Evolutionary conservation across 1,140 invertebrate species (phyloP).

Genomic region (Macrocentrus cingulum): DNA sequence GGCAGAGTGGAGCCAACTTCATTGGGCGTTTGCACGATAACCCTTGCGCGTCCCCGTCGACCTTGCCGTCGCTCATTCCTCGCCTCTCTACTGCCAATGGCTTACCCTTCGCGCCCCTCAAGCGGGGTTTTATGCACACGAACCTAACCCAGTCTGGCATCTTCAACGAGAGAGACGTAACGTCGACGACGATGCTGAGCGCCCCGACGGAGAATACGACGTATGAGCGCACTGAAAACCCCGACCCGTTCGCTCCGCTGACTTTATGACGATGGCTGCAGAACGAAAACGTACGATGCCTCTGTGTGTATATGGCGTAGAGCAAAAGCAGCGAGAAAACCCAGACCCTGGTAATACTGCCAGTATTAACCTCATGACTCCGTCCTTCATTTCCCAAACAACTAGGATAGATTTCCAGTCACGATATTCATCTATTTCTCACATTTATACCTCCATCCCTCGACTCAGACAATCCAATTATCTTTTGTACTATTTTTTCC

Average conservation of each 20-base stretch:
- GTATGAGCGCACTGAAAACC: constrained; percentile 20
- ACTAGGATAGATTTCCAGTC: neutral
- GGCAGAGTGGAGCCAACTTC: constrained; percentile 12
- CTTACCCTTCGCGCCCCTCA: neutral
- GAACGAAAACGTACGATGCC: constrained; percentile 35
- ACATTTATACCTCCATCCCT: neutral
- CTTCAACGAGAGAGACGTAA: constrained; percentile 1
- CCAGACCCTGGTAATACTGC: neutral
- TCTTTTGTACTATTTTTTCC: too few relatives aligned
- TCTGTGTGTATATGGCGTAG: neutral
- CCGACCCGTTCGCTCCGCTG: constrained; percentile 47
- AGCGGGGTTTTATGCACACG: constrained; percentile 17
- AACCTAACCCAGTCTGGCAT: neutral
- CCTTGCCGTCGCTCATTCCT: constrained; percentile 5
- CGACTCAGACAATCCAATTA: neutral
- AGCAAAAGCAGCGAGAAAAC: neutral
- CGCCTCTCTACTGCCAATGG: neutral
- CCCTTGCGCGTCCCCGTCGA: neutral
- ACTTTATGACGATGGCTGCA: constrained; percentile 51
- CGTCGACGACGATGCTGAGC: constrained; percentile 11
- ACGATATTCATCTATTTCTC: neutral
- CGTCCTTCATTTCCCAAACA: constrained; percentile 13
- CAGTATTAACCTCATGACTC: constrained; percentile 7
- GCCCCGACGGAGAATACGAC: constrained; percentile 27
- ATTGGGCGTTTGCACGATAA: constrained; percentile 12